These are phyloP conservation scores for Pituophis catenifer DNA, from an alignment of 2,113 vertebrate genomes.

Conservation along the genomic window DNA sequence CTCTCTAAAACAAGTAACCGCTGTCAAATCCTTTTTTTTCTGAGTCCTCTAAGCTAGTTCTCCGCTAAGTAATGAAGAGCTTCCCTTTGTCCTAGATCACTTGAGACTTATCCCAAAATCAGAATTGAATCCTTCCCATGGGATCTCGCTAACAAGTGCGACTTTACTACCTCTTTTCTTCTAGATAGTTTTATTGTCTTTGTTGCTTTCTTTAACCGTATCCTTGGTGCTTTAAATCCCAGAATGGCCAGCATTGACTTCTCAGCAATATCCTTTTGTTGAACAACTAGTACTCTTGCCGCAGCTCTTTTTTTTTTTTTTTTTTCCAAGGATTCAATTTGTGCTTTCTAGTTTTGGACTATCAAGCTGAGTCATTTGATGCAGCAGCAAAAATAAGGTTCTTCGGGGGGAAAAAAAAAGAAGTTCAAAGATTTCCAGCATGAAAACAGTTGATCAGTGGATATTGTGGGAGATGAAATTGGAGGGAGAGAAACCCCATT, in stretches of 20 bases:
- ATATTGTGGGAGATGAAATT: conserved; percentile 25
- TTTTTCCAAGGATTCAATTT: conserved; percentile 26
- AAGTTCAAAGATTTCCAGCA: conserved; percentile 38
- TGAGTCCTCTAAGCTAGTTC: background rate
- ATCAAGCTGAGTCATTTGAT: conserved; percentile 12
- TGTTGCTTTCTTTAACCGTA: background rate
- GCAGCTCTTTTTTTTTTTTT: background rate
- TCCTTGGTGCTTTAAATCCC: background rate
- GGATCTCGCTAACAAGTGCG: background rate
- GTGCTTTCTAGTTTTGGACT: background rate
- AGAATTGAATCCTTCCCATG: background rate
- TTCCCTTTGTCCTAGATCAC: background rate
- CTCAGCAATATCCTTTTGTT: background rate
- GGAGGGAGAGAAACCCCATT: conserved; percentile 26
- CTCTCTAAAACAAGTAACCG: background rate
- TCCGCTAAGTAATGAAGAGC: background rate
- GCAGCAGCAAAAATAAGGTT: conserved; percentile 12
- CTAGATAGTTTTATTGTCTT: background rate
- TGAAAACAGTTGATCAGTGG: conserved; percentile 34
- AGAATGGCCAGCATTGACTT: accelerated
- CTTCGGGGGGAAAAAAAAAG: conserved; percentile 25
- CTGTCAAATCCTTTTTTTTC: background rate
- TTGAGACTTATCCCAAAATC: background rate
- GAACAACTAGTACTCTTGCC: background rate
- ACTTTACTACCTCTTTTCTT: background rate